Conservation (phyloP, 2,888 invertebrate species). For the Drosophila flavopinicola region DNA sequence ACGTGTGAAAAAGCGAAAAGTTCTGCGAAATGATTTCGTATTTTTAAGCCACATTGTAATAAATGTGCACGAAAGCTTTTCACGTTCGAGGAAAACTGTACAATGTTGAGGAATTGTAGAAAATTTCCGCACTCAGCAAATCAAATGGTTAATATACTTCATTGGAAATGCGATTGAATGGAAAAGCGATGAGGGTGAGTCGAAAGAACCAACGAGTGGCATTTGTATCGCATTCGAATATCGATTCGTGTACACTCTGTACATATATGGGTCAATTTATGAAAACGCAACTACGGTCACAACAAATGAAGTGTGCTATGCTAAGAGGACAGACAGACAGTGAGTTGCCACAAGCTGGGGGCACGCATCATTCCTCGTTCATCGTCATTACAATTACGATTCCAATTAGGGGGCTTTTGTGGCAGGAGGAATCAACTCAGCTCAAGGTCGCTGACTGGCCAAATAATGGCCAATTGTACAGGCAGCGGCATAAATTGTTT, state of each 20-base stretch:
- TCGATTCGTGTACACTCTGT: slow-evolving; percentile 29
- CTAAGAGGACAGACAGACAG: slow-evolving; percentile 27
- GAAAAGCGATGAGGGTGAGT: neutral
- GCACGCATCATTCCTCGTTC: slow-evolving; percentile 20
- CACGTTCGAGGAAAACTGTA: slow-evolving; percentile 37
- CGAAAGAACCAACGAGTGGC: neutral
- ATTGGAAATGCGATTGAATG: slow-evolving; percentile 21
- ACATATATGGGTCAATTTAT: slow-evolving; percentile 32
- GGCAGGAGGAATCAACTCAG: slow-evolving; percentile 11
- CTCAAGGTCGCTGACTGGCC: slow-evolving; percentile 32
- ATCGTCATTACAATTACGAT: slow-evolving; percentile 24
- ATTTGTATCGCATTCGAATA: slow-evolving; percentile 15
- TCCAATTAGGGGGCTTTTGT: slow-evolving; percentile 22
- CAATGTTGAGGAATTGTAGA: slow-evolving; percentile 14
- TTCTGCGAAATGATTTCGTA: slow-evolving; percentile 18
- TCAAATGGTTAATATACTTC: slow-evolving; percentile 26
- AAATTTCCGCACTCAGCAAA: slow-evolving; percentile 21
- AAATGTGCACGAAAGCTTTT: slow-evolving; percentile 29
- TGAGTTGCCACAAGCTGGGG: slow-evolving; percentile 15
- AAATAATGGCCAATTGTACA: slow-evolving; percentile 33
- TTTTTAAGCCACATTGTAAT: slow-evolving; percentile 24
- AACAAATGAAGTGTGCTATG: slow-evolving; percentile 14
- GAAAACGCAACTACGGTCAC: slow-evolving; percentile 1
- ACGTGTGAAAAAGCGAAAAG: slow-evolving; percentile 48
- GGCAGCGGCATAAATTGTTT: slow-evolving; percentile 38